Base-by-base conservation (phyloP, 2,888 invertebrate genomes). In the Pherbina coryleti region DNA sequence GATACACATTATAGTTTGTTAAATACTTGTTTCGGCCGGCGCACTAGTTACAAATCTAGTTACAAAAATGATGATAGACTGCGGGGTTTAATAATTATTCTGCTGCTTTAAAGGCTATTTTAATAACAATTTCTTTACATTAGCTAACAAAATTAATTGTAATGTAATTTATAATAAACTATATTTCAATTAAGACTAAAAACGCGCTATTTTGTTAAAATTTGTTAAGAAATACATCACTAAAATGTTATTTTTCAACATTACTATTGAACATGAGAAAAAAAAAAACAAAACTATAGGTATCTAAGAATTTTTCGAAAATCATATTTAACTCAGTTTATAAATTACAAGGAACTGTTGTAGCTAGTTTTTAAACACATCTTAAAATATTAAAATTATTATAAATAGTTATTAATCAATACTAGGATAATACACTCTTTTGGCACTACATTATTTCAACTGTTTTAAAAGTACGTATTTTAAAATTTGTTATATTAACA, bases 21-120 rank as follows among this genome's bases (percentile, higher is more conserved):
- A 55, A 51, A 67, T 74, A 74, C 53, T 75, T 75, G 75, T 34
- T 67, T 31, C 67, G 75, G 75, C 75, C 75, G 75, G 75, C 75
- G 28, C 75, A 75, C 75, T 75, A 75, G 66, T 34, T 67, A 75
- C 34, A 60, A 69, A 17, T 69, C 69, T 67, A 37, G 44, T 67
- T 57, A 57, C 34, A 51, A 64, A 57, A 53, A 51, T 64, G 64
- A 31, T 64, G 51, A 74, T 31, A 53, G 51, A 64, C 64, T 49
- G 74, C 64, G 64, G 74, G 74, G 53, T 53, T 64, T 19, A 55
- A 72, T 22, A 22, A 72, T 57, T 57, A 22, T 34, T 72, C 37
- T 57, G 31, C 72, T 72, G 55, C 57, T 57, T 57, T 72, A 25
- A 44, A 14, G 51, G 11, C 51, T 69, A 69, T 51, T 69, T 28